Evolutionary conservation across 2,113 vertebrate species (phyloP).

Genomic region (Gallinago paraguaiae): DNA sequence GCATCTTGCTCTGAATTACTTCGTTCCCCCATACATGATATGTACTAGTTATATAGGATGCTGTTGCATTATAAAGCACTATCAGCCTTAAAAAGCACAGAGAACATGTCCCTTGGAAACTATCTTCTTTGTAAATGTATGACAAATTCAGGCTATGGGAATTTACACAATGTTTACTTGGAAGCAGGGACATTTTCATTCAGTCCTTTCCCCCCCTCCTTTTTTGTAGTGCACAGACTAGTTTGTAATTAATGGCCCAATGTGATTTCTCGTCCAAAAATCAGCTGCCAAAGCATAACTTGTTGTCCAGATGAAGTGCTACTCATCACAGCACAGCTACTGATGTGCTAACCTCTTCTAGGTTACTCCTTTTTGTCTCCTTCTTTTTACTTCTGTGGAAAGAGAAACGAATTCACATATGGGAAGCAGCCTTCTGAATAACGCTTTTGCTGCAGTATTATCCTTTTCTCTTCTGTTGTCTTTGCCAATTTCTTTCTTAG

Average conservation of each 20-base stretch:
- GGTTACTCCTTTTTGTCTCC: background rate
- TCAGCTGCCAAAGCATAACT: background rate
- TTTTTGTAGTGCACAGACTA: background rate
- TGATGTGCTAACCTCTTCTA: background rate
- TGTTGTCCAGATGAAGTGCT: background rate
- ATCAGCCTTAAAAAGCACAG: constrained; percentile 10
- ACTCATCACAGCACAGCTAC: background rate
- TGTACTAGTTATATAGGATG: background rate
- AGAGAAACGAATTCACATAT: background rate
- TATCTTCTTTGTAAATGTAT: background rate
- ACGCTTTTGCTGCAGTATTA: background rate
- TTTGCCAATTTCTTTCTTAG: background rate
- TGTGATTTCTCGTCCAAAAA: background rate
- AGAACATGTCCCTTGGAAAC: background rate
- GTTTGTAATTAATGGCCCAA: background rate
- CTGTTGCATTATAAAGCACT: background rate
- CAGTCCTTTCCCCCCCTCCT: background rate
- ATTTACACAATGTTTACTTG: background rate
- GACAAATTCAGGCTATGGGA: background rate
- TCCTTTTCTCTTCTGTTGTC: background rate
- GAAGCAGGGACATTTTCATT: background rate
- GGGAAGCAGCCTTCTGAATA: background rate
- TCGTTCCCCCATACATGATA: background rate
- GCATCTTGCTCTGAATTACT: background rate
- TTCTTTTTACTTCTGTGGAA: background rate